Evolutionary conservation across 64 coral and sea anemone genomes (phyloP).

Genomic region (Montipora foliosa): DNA sequence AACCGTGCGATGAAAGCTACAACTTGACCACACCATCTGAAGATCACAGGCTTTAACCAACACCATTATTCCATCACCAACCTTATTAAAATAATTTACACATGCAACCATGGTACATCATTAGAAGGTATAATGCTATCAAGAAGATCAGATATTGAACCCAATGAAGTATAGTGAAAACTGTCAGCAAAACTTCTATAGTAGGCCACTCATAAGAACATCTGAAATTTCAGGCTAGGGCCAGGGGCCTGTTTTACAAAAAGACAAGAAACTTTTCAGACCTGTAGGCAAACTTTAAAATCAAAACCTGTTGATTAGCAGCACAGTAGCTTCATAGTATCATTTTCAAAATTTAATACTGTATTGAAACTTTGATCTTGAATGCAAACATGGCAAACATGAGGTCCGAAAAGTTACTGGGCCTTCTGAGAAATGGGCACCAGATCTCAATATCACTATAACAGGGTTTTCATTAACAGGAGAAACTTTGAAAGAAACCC

Average conservation of each 20-base stretch:
- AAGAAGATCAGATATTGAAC: constrained; percentile 22
- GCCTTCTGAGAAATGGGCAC: constrained; percentile 3
- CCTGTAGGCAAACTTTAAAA: constrained; percentile 20
- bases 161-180: constrained; percentile 23
- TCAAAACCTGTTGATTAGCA: constrained; percentile 24
- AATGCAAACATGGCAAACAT: neutral
- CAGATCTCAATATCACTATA: constrained; percentile 21
- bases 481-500: neutral
- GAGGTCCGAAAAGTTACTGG: constrained; percentile 1
- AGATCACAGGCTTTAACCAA: constrained; percentile 17
- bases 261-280: constrained; percentile 12
- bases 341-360: neutral
- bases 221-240: constrained; percentile 15
- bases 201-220: constrained; percentile 14
- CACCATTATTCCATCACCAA: constrained; percentile 19
- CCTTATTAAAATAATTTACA: constrained; percentile 10
- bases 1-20: constrained; percentile 2
- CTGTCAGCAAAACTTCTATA: constrained; percentile 14
- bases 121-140: constrained; percentile 2
- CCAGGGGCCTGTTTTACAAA: constrained; percentile 9
- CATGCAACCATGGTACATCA: constrained; percentile 12
- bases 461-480: neutral
- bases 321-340: neutral
- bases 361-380: constrained; percentile 22
- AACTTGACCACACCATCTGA: constrained; percentile 12